Base-by-base conservation (phyloP, 2,888 invertebrate species). In the Cheilosia pagana region DNA sequence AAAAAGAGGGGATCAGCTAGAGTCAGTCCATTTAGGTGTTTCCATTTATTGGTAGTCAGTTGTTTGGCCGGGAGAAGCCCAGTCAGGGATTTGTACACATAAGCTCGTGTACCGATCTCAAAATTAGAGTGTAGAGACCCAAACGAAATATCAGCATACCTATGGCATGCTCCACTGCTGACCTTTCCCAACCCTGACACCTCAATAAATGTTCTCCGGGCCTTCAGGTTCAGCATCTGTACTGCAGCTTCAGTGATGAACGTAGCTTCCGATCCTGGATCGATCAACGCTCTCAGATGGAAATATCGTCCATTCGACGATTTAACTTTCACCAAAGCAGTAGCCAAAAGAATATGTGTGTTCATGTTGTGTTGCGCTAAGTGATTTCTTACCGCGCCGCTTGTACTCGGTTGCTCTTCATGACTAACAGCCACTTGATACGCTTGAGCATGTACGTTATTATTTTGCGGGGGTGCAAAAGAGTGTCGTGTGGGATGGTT, bases 151-250 rank as follows among this genome's bases (percentile, higher is more conserved):
- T 52, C 28, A 19, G 25, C 60, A 41, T 41, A 60, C 19, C 21
- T 10, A 25, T 70, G 31, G 23, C 57, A 70, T 48, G 48, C 57
- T 70, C 68, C 57, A 23, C 35, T 70, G 23, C 21, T 48, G 25
- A 57, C 55, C 57, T 63, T 45, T 16, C 65, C 65, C 53, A 71
- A n/a, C 72, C 53, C 52, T 12, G 23, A 71, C 8, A 53, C 31
- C 2, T 62, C 28, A 48, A 31, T 23, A 16, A 19, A 45, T 14
- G 60, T 45, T n/a, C 25, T 19, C 8, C 19, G n/a, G 14, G 5
- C 10, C 3, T 23, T 23, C 7, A 52, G 25, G 3, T 39, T 39
- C 6, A 52, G 19, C 8, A 43, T 14, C n/a, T 59, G 59, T 12
- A 35, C 41, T 21, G 41, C 52, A 50, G 25, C 19, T 16, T 21